Base-by-base conservation (phyloP, 2,888 invertebrate species). In the Macrosiphum euphorbiae region DNA sequence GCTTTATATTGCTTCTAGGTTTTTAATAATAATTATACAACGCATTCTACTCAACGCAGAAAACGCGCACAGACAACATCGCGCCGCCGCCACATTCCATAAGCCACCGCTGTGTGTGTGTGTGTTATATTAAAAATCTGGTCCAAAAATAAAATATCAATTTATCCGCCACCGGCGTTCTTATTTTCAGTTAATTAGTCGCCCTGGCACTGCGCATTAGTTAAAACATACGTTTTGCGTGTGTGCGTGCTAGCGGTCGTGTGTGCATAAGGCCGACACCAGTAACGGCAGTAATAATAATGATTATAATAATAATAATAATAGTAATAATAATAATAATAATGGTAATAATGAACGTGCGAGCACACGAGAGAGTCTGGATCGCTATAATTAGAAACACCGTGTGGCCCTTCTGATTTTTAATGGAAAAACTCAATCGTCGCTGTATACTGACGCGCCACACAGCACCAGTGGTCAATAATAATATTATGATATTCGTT, bases 121-220 rank as follows among this genome's bases (percentile, higher is more conserved):
- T 20, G 44, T 13, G 89, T 61, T 28, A 78, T 91, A 84, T 90
- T 90, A 93, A 85, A 93, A 93, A 85, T 86, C 35, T 28, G 67
- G 52, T 90, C 94, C 90, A 94, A 94, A 94, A 94, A 94, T 94
- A 94, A 94, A 94, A 94, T 94, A 90, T 94, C 86, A 94, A 94
- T 90, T 90, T 94, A 90, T 94, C 94, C 94, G 50, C 90, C 90
- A 47, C 89, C 85, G 90, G 41, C 35, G 58, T 13, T 55, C 50
- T 94, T 90, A 67, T 94, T 94, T 94, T 94, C 94, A 86, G 94
- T 90, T 94, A 94, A 94, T 94, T 94, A 94, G 90, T 94, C 55
- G 88, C 93, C 90, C 94, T 92, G 92, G 92, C 92, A 92, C 87
- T 92, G 92, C 20, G 91, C 87, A 88, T 47, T 50, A 47, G 86